Conservation (phyloP, 2,888 invertebrate species). For the Gnatocerus cornutus region DNA sequence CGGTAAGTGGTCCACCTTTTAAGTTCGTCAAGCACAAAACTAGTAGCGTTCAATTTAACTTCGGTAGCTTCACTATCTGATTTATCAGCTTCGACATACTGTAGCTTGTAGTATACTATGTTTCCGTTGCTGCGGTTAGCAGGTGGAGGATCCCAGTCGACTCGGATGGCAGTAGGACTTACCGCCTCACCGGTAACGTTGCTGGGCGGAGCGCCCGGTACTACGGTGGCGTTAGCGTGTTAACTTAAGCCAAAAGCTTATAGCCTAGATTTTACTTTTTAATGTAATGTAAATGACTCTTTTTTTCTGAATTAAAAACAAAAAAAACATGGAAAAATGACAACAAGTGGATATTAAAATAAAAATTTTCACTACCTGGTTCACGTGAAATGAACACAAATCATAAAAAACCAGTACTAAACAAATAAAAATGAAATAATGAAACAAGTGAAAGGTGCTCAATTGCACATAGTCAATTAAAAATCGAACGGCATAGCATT, state of each 20-base stretch:
- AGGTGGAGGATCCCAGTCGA: conserved; percentile 95
- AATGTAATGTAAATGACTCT: conserved; percentile 43
- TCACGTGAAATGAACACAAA: conserved; percentile 45
- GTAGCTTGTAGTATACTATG: conserved; percentile 96
- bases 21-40: conserved; percentile 89
- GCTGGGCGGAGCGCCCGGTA: conserved; percentile 97
- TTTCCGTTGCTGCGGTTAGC: conserved; percentile 92
- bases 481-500: conserved; percentile 56
- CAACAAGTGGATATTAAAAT: conserved; percentile 66
- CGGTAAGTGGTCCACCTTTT: conserved; percentile 97
- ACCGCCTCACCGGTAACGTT: conserved; percentile 92
- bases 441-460: conserved; percentile 66
- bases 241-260: conserved; percentile 65
- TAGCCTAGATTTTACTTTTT: conserved; percentile 57
- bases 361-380: conserved; percentile 54
- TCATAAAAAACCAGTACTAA: conserved; percentile 45
- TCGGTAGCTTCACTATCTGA: conserved; percentile 89
- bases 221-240: conserved; percentile 74
- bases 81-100: conserved; percentile 88
- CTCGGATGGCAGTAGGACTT: conserved; percentile 91
- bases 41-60: conserved; percentile 85
- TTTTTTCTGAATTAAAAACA: conserved; percentile 44
- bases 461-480: conserved; percentile 56
- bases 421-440: conserved; percentile 56
- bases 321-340: conserved; percentile 42